Evolutionary conservation across 1,140 invertebrate species (phyloP).

Genomic region (Zaprionus davidi): DNA sequence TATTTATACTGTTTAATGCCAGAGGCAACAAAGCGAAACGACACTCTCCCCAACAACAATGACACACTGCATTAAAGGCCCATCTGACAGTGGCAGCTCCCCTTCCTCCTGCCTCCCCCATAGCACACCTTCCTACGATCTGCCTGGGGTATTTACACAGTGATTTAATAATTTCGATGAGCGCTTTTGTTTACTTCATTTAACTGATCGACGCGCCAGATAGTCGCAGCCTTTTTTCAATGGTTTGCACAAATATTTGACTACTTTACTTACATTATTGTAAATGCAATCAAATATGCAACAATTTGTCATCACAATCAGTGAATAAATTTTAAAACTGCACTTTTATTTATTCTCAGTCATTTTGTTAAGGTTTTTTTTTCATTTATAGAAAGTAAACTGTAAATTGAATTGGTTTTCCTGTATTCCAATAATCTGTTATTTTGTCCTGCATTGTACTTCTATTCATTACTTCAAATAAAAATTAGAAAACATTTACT

Average conservation of each 20-base stretch:
- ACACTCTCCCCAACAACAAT: conserved; percentile 44
- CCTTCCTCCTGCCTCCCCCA: neutral
- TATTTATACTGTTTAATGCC: conserved; percentile 75
- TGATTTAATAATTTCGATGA: conserved; percentile 5
- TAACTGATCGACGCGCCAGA: conserved; percentile 3
- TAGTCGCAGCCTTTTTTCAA: too few species aligned
- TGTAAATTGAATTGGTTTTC: too few species aligned
- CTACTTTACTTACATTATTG: neutral
- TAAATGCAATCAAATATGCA: neutral
- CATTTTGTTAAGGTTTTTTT: too few species aligned
- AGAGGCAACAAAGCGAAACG: conserved; percentile 53
- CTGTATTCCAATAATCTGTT: too few species aligned
- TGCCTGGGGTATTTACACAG: neutral
- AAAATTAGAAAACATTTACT: too few species aligned
- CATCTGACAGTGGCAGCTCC: neutral
- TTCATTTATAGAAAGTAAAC: too few species aligned
- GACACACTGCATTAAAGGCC: conserved; percentile 64
- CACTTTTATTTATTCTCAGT: too few species aligned
- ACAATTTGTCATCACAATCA: neutral
- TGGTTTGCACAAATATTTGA: neutral
- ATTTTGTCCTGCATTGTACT: too few species aligned
- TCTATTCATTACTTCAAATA: too few species aligned
- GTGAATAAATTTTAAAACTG: neutral
- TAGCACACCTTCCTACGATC: neutral
- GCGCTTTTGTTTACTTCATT: neutral